Evolutionary conservation across 2,888 invertebrate genomes (phyloP).

Genomic region (Yponomeuta plumbellus): DNA sequence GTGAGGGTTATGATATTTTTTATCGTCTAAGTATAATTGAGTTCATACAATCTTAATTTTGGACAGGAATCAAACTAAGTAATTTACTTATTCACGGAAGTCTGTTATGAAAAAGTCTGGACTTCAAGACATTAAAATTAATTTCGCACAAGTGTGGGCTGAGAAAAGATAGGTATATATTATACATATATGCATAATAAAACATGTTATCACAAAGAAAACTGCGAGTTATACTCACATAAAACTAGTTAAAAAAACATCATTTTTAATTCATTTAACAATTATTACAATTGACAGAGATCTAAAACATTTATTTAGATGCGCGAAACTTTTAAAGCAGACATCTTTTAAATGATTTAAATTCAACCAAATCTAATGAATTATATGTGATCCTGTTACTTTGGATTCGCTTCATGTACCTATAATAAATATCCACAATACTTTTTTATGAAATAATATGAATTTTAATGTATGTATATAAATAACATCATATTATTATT

Average conservation of each 20-base stretch:
- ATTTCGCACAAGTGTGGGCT: background rate
- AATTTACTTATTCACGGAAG: too few species aligned
- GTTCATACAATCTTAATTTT: background rate
- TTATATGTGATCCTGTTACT: conserved; percentile 20
- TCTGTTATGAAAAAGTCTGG: too few species aligned
- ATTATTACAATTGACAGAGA: background rate
- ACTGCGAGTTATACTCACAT: conserved; percentile 47
- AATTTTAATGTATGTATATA: background rate
- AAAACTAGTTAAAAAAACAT: conserved; percentile 19
- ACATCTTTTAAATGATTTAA: background rate
- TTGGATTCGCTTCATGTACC: background rate
- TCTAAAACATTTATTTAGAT: background rate
- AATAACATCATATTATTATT: background rate
- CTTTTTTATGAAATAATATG: background rate
- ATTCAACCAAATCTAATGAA: conserved; percentile 32
- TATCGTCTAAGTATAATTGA: conserved; percentile 19
- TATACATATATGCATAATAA: background rate
- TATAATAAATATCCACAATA: background rate
- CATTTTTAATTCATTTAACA: conserved; percentile 4
- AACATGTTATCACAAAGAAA: conserved; percentile 50
- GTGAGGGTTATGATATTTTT: conserved; percentile 51
- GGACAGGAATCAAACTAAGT: conserved; percentile 19
- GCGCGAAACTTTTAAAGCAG: background rate
- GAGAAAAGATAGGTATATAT: background rate
- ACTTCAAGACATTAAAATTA: conserved; percentile 16